These are phyloP conservation scores for Harpegnathos saltator DNA, from an alignment of 1,140 invertebrate genomes.

Conservation along the genomic window DNA sequence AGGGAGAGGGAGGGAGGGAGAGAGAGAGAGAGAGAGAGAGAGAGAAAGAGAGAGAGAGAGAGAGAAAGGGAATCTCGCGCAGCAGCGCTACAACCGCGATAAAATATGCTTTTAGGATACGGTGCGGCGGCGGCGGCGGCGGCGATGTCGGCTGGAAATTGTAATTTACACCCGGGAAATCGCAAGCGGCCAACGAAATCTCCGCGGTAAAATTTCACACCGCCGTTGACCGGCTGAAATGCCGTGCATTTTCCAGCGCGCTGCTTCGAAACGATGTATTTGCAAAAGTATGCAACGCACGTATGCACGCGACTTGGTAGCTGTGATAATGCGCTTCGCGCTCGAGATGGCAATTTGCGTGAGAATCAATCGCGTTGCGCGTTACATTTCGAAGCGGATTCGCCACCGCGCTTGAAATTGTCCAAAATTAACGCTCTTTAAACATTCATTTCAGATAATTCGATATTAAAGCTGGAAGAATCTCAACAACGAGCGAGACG, in stretches of 20 bases:
- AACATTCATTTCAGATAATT: neutral
- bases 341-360: neutral
- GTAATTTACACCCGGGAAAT: conserved; percentile 37
- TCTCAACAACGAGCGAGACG: neutral
- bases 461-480: neutral
- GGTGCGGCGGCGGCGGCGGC: too few relatives aligned
- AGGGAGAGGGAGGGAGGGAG: too few relatives aligned
- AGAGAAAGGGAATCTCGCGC: neutral
- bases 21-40: too few relatives aligned
- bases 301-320: neutral
- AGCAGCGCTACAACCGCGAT: neutral
- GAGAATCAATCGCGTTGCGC: neutral
- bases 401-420: neutral
- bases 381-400: neutral
- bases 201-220: conserved; percentile 36
- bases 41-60: too few relatives aligned
- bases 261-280: conserved; percentile 8
- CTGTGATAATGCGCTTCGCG: neutral
- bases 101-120: conserved; percentile 35
- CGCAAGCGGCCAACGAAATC: conserved; percentile 4
- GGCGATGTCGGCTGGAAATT: conserved; percentile 26
- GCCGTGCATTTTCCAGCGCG: conserved; percentile 22
- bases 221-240: neutral
- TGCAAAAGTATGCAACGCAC: conserved; percentile 22
- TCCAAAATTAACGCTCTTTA: neutral